Evolutionary conservation across 1,140 invertebrate genomes (phyloP).

Genomic region (Globodera rostochiensis): DNA sequence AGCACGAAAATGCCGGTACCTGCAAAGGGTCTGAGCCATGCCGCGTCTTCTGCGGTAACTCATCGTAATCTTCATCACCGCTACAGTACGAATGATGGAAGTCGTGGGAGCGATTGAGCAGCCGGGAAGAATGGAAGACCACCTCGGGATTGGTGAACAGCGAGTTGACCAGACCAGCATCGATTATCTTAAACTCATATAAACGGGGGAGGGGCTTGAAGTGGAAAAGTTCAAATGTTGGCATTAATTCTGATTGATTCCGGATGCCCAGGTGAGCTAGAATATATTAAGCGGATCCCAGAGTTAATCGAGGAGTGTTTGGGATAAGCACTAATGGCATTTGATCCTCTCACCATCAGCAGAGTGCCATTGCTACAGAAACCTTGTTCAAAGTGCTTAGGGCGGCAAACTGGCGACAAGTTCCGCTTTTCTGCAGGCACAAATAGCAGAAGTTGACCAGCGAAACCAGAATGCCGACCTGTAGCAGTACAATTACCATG

Average conservation of each 20-base stretch:
- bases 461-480: slow-evolving; percentile 42
- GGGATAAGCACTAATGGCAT: too few relatives aligned
- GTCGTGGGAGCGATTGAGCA: slow-evolving; percentile 60
- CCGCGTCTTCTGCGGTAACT: slow-evolving; percentile 7
- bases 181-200: slow-evolving; percentile 57
- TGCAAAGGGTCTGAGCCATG: slow-evolving; percentile 11
- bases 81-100: slow-evolving; percentile 48
- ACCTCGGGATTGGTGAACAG: slow-evolving; percentile 58
- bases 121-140: slow-evolving; percentile 62
- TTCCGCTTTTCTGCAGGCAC: slow-evolving; percentile 61
- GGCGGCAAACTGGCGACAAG: slow-evolving; percentile 60
- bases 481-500: slow-evolving; percentile 33
- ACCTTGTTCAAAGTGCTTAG: slow-evolving; percentile 63
- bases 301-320: too few relatives aligned
- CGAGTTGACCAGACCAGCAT: slow-evolving; percentile 58
- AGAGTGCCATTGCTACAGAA: neutral
- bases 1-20: neutral
- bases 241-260: too few relatives aligned
- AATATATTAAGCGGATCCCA: too few relatives aligned
- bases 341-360: too few relatives aligned
- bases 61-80: slow-evolving; percentile 47
- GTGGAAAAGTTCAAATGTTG: too few relatives aligned
- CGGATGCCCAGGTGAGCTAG: too few relatives aligned
- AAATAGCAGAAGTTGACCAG: slow-evolving; percentile 63
- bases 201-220: too few relatives aligned